Evolutionary conservation across 2,888 invertebrate species (phyloP), one percentile per base, ranked within the genome.

Genomic region (Athetis lepigone): DNA sequence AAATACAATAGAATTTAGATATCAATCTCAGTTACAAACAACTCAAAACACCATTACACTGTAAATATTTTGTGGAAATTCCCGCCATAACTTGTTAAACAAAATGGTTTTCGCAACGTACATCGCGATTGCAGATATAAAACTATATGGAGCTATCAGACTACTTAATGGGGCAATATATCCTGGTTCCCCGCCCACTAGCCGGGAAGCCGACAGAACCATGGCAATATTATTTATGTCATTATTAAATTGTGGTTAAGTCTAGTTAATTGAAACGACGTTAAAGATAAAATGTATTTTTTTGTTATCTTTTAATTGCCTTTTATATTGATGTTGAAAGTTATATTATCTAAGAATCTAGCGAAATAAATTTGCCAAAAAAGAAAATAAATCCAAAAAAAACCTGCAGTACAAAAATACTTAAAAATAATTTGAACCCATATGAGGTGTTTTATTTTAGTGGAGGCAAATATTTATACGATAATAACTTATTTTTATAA

Each of bases 91-190:
- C 6, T 6, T 9, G 49, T 29, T 62, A 67, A 55, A 70, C 45
- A 50, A 52, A 61, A 63, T 51, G 45, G 23, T 55, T 47, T 61
- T 46, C 25, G 47, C 60, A 65, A 21, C 58, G 40, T 50, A 64
- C 49, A 65, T 49, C 49, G 49, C 49, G 56, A 57, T 64, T 25
- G 25, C 50, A 21, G 60, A 62, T 61, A 66, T 63, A 58, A 77
- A 69, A 59, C 46, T 58, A 21, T 67, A 72, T 68, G 45, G 29
- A 68, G 70, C 65, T 29, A 72, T 80, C 67, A 75, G 65, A 71
- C 65, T 39, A 42, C 46, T 70, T 72, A 69, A 75, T 75, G 62
- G 55, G 23, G 67, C 60, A 40, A 70, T 79, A 81, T 49, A 70
- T 79, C 18, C 60, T 57, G 23, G 37, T 21, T 11, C 50, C 13